Evolutionary conservation across 2,888 invertebrate species (phyloP), one percentile per base, ranked within the genome.

Genomic region (Dilophus febrilis): DNA sequence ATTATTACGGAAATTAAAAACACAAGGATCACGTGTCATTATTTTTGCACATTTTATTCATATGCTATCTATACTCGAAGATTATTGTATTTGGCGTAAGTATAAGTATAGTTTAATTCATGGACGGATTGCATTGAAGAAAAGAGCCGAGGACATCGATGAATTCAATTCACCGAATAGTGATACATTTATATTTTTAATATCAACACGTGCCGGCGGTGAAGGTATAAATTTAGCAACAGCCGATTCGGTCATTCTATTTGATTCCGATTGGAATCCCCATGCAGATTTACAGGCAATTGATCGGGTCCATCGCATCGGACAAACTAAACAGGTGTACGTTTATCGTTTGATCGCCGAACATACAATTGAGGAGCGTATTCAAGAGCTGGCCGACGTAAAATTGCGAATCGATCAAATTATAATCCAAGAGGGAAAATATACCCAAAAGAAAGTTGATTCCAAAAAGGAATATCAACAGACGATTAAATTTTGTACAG

Each of bases 211-310:
- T 47, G 94, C 94, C 26, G 94, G 94, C 38, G 94, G 94, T 53
- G 68, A 94, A 41, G 91, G 91, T 52, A 91, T 92, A 53, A 92
- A 92, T 64, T 69, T 92, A 53, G 87, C 88, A 1, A 85, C 91
- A 0, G 92, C 92, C 1, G 91, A 94, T 57, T 82, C 90, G n/a
- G 92, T 92, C 44, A 79, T 94, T 48, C 75, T 94, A 42, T 91
- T 79, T 53, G 92, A 92, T 60, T 91, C 90, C 0, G 92, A 94
- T 61, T 94, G 92, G 92, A 92, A 92, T 67, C 92, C 92, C 1
- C 92, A 94, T 58, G 87, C 87, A 74, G 87, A 88, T 59, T 61
- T 88, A 42, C 87, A 87, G 58, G 86, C 86, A 41, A 86, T 86
- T 84, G 92, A 92, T 63, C 71, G 92, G 50, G 92, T 91, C 19